Evolutionary conservation across 2,113 vertebrate species (phyloP), one percentile per base, ranked within the genome.

Genomic region (Odontesthes bonariensis): DNA sequence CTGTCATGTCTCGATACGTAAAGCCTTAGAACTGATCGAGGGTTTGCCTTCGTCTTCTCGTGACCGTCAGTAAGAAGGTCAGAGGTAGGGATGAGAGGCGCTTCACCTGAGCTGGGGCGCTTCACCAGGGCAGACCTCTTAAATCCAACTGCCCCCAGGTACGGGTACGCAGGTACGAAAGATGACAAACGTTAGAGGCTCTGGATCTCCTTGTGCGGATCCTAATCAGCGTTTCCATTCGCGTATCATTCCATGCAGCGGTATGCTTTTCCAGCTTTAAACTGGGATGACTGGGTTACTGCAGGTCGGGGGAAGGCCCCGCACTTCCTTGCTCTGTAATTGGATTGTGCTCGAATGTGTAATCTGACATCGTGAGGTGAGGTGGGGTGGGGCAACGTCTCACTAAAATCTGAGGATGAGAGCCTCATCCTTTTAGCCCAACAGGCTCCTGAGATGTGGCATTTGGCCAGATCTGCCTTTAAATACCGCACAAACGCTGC

Each of bases 361-460:
- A 69, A 82, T 32, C 38, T 69, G 40, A 56, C 52, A 51, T 59
- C 58, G 74, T 40, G 56, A 57, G 22, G n/a, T n/a, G n/a, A n/a
- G 44, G 42, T 69, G 67, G 77, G 72, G 51, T 1, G 27, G 60
- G 81, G 69, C 47, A 10, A 11, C 6, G 44, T 74, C 73, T 68
- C 71, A 38, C 73, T 66, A 76, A 76, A 77, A 86, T 77, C 87
- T 84, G 69, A 72, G 68, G 78, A 88, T 91, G 79, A 91, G 79
- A 75, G 61, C 73, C 40, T 89, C 84, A 87, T 87, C 83, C 86
- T 46, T 86, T 92, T 77, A 87, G 81, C 75, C 46, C 65, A 32
- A 62, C 77, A 81, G 66, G 74, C 82, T 85, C 49, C 67, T 0
- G 2, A 79, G 73, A 60, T 82, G 71, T 80, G 81, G 77, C 75